Evolutionary conservation across 2,888 invertebrate species (phyloP), one percentile per base, ranked within the genome.

Genomic region (Liodrosophila aerea): DNA sequence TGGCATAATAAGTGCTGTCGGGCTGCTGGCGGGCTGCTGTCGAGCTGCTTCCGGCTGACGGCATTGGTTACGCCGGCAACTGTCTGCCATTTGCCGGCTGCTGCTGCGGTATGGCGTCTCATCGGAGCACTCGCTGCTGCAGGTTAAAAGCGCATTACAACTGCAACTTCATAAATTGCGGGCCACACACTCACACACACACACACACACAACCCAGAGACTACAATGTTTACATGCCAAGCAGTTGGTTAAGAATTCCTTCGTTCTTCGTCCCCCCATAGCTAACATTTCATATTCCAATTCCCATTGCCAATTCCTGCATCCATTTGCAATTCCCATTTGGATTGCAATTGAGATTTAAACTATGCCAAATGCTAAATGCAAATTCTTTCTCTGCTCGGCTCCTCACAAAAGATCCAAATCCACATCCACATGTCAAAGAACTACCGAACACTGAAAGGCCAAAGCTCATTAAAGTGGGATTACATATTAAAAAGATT

Each of bases 71-170:
- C 57, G 18, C 39, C 57, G 15, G 30, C 13, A 4, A 22, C 22
- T 22, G 22, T 22, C 22, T 22, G 43, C 65, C 40, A 43, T 47
- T 37, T 52, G 47, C 67, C 43, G 46, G 34, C 43, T 43, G 53
- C 69, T 22, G 30, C 51, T 46, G 40, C 18, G 40, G 31, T 15
- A 33, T 27, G 41, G 53, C 56, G 18, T 40, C 46, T 44, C 31
- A 3, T 33, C 37, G 1, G 43, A 49, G 52, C 64, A 53, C 54
- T 51, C 27, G 45, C 40, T 22, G 84, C 80, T 80, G 70, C 85
- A 81, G 80, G 80, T 81, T 85, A 81, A 81, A 85, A 81, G 78
- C 80, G 80, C 80, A 81, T 81, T 82, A 85, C 76, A 68, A 75
- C 67, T 75, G 66, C 71, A 81, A 81, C 75, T 81, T 80, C 80